Conservation (phyloP, 2,797 vertebrate species). For the Clangula hyemalis region DNA sequence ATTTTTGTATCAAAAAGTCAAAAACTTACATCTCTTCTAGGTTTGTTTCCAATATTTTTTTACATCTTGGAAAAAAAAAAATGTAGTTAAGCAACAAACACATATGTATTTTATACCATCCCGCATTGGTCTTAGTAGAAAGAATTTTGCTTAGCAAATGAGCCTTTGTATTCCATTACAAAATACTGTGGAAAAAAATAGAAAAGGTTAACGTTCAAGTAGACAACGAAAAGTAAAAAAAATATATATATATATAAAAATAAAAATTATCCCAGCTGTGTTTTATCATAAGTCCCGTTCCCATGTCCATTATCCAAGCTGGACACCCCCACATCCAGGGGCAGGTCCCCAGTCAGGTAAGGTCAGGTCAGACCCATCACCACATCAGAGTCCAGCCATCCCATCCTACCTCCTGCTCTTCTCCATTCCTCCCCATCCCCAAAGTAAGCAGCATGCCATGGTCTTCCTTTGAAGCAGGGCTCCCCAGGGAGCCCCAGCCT, state of each 20-base stretch:
- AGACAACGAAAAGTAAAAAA: not conserved
- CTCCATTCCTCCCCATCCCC: not conserved
- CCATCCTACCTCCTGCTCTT: not conserved
- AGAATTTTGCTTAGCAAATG: not conserved
- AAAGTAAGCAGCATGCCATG: not conserved
- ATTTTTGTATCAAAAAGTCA: not conserved
- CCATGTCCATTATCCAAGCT: not conserved
- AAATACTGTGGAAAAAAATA: not conserved
- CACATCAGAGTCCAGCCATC: rapidly evolving
- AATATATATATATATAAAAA: not conserved
- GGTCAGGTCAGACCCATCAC: not conserved
- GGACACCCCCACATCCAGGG: not conserved
- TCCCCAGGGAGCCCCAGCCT: not conserved
- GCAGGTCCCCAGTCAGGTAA: not conserved
- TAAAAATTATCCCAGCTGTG: not conserved
- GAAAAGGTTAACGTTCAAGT: not conserved
- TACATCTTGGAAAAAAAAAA: not conserved
- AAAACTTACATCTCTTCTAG: not conserved
- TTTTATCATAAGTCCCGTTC: not conserved
- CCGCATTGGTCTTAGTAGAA: not conserved
- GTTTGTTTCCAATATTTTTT: not conserved
- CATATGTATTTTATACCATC: not conserved
- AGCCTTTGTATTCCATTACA: not conserved
- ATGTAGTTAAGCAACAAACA: not conserved
- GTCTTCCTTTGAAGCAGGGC: not conserved